A percentile compares a stretch with the other conserved stretches of the same genome.
Conservation (phyloP, 1,140 invertebrate genomes). For the Battus philenor region DNA sequence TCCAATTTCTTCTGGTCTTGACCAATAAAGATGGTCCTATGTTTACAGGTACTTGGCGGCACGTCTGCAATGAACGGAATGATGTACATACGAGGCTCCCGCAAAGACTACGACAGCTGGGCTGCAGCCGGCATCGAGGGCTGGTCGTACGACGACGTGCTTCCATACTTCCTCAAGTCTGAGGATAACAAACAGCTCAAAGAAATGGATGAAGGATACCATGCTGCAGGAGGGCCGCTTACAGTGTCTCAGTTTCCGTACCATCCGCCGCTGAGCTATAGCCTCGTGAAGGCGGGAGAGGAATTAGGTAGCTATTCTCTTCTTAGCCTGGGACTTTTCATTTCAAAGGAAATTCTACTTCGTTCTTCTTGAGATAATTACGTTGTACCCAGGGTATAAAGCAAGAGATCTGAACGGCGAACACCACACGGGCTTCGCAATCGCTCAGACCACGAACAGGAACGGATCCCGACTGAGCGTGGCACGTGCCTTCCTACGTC, state of each 20-base stretch:
- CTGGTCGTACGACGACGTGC: conserved; percentile 93
- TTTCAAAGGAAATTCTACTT: neutral
- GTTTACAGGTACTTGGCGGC: conserved; percentile 88
- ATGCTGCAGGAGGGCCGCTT: conserved; percentile 85
- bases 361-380: neutral
- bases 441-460: conserved; percentile 91
- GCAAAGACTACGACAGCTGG: conserved; percentile 95
- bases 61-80: conserved; percentile 97
- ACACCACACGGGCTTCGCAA: conserved; percentile 86
- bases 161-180: conserved; percentile 92
- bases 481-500: conserved; percentile 88
- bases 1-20: too few species aligned
- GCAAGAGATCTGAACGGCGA: conserved; percentile 91
- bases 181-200: conserved; percentile 87
- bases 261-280: conserved; percentile 88
- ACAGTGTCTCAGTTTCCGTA: conserved; percentile 91
- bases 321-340: neutral
- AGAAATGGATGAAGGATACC: conserved; percentile 82
- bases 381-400: conserved; percentile 80
- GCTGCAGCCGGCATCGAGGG: conserved; percentile 88
- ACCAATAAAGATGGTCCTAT: too few species aligned
- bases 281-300: conserved; percentile 88
- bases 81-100: conserved; percentile 96
- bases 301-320: conserved; percentile 79
- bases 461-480: conserved; percentile 91